Evolutionary conservation across 2,888 invertebrate genomes (phyloP).

Genomic region (Amblyteles armatorius): DNA sequence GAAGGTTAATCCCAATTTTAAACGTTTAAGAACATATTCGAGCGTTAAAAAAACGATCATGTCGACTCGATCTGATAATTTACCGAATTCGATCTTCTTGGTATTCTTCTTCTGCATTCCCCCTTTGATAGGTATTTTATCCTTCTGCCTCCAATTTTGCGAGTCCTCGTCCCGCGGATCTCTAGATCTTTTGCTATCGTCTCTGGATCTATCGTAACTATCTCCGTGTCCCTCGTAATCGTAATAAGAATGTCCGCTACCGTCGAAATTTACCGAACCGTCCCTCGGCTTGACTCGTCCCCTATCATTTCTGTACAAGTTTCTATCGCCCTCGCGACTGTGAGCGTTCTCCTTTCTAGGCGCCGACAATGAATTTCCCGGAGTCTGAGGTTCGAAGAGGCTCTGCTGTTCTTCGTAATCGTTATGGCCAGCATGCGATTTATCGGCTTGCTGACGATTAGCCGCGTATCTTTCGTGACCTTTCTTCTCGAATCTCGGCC

Average conservation of each 20-base stretch:
- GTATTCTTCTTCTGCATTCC: conserved; percentile 69
- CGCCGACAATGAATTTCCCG: conserved; percentile 20
- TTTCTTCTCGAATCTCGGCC: conserved; percentile 70
- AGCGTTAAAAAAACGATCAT: conserved; percentile 22
- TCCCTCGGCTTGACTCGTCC: conserved; percentile 57
- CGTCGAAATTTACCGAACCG: conserved; percentile 69
- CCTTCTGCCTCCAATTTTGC: conserved; percentile 77
- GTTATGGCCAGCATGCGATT: conserved; percentile 16
- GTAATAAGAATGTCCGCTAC: conserved; percentile 73
- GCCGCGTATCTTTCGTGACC: conserved; percentile 73
- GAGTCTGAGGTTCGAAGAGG: conserved; percentile 27
- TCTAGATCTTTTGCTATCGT: conserved; percentile 69
- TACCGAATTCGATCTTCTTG: conserved; percentile 76
- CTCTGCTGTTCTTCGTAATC: conserved; percentile 57
- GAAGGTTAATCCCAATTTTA: background rate
- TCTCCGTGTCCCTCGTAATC: conserved; percentile 71
- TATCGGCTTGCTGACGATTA: conserved; percentile 53
- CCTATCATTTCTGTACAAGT: conserved; percentile 49
- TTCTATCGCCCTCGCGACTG: conserved; percentile 49
- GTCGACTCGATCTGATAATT: conserved; percentile 14
- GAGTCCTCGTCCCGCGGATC: conserved; percentile 70
- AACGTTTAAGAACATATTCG: background rate
- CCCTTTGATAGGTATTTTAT: conserved; percentile 67
- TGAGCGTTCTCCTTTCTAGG: conserved; percentile 49
- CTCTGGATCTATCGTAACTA: conserved; percentile 54